phyloP scores from a whole-genome alignment of 2,888 invertebrate species.

The Drosophila yooni region DNA sequence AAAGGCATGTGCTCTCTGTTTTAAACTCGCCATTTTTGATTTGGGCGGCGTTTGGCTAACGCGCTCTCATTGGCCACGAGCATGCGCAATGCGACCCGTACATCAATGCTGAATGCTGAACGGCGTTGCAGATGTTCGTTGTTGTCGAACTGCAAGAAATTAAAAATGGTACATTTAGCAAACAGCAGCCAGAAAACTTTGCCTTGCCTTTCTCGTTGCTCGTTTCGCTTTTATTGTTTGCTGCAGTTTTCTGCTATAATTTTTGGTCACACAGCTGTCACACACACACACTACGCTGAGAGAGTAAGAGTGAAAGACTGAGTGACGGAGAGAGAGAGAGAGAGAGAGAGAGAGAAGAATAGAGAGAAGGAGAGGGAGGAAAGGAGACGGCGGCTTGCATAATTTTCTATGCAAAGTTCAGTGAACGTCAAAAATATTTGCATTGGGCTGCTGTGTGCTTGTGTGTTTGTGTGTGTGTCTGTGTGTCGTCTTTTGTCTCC shows the following conservation, averaged over 20 bases:
- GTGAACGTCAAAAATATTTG: conserved; percentile 83
- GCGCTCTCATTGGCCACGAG: conserved; percentile 80
- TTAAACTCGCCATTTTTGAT: conserved; percentile 84
- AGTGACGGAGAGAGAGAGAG: conserved; percentile 10
- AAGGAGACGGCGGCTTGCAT: conserved; percentile 67
- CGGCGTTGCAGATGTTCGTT: conserved; percentile 71
- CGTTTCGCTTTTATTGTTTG: conserved; percentile 71
- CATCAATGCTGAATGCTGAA: conserved; percentile 20
- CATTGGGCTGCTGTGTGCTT: conserved; percentile 55
- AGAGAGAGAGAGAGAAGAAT: neutral
- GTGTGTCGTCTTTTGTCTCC: conserved; percentile 55
- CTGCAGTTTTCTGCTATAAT: conserved; percentile 75
- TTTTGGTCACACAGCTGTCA: conserved; percentile 82
- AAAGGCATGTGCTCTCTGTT: conserved; percentile 54
- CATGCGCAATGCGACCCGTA: conserved; percentile 73
- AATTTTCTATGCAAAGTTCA: conserved; percentile 82
- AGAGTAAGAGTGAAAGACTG: conserved; percentile 7
- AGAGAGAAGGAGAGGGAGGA: conserved; percentile 8
- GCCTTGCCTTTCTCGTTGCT: conserved; percentile 58
- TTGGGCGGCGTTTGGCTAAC: conserved; percentile 81
- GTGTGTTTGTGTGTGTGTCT: conserved; percentile 30
- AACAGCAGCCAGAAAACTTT: conserved; percentile 67
- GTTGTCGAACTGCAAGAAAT: conserved; percentile 72
- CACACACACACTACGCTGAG: conserved; percentile 39
- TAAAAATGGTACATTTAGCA: conserved; percentile 79